These are phyloP conservation scores for Eurystomus glaucurus DNA, from an alignment of 2,797 vertebrate genomes.

Conservation along the genomic window DNA sequence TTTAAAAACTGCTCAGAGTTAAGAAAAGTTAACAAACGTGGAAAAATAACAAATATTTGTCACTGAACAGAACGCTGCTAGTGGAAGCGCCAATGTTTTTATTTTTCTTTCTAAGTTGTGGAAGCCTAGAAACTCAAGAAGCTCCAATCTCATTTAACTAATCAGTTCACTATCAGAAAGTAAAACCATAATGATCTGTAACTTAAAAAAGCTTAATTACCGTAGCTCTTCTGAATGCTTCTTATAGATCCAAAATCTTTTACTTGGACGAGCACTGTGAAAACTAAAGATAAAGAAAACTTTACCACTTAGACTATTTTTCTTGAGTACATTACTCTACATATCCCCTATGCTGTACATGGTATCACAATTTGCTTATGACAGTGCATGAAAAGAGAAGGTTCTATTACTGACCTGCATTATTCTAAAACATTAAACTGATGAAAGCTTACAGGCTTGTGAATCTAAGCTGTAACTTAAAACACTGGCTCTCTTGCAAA, in stretches of 20 bases:
- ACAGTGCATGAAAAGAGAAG: not conserved
- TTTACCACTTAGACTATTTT: not conserved
- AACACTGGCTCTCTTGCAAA: not conserved
- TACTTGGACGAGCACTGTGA: constrained; percentile 91
- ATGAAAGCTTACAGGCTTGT: not conserved
- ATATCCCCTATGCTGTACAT: not conserved
- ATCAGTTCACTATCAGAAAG: not conserved
- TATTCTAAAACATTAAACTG: not conserved
- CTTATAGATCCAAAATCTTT: constrained; percentile 88
- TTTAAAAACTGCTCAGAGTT: not conserved
- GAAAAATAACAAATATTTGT: not conserved
- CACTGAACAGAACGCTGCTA: not conserved
- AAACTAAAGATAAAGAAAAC: constrained; percentile 85
- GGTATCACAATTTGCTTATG: not conserved
- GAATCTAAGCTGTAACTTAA: not conserved
- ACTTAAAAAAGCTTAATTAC: constrained; percentile 80
- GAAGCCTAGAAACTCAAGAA: not conserved
- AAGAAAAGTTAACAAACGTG: not conserved
- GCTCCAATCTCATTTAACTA: not conserved
- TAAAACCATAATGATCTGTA: not conserved
- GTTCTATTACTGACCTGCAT: not conserved
- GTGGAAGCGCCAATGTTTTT: not conserved
- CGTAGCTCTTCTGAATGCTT: constrained; percentile 83
- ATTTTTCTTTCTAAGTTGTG: not conserved
- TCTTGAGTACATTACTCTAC: not conserved